Percentiles rank a stretch among this genome's conserved stretches.
These are phyloP conservation scores for Sebastes trivittatus DNA, from an alignment of 2,797 vertebrate genomes.

Conservation along the genomic window DNA sequence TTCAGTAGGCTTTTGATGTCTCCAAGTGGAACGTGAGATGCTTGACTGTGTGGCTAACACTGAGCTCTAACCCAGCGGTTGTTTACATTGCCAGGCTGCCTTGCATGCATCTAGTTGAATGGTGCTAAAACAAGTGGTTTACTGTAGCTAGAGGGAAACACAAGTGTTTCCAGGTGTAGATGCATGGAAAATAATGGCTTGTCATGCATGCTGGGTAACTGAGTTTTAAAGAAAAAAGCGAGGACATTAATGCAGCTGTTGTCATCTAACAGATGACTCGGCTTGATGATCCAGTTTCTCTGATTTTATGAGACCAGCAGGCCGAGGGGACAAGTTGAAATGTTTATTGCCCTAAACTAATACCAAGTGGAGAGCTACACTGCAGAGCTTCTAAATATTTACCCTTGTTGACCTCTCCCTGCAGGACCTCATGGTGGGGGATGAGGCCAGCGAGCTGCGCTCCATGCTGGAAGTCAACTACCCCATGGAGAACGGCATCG, in stretches of 20 bases:
- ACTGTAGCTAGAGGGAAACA: slow-evolving; percentile 32
- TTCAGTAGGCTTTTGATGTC: slow-evolving; percentile 65
- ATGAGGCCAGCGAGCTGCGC: slow-evolving; percentile 87
- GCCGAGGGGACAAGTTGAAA: not conserved
- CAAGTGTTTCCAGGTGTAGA: slow-evolving; percentile 54
- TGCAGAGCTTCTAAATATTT: not conserved
- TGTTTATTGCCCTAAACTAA: not conserved
- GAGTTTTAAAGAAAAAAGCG: slow-evolving; percentile 17
- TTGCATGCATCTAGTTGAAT: slow-evolving; percentile 71
- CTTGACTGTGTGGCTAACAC: slow-evolving; percentile 74
- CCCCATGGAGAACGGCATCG: slow-evolving; percentile 89
- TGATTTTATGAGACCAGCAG: slow-evolving; percentile 5
- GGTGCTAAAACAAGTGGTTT: slow-evolving; percentile 59
- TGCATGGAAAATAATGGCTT: slow-evolving; percentile 72
- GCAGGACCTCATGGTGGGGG: slow-evolving; percentile 88
- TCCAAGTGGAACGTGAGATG: slow-evolving; percentile 69
- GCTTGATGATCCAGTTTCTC: not conserved
- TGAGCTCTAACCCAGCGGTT: slow-evolving; percentile 60
- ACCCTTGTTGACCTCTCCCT: not conserved
- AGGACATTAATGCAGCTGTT: slow-evolving; percentile 3
- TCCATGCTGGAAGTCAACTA: slow-evolving; percentile 88
- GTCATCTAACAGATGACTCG: not conserved
- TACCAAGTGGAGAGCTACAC: not conserved
- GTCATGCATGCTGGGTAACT: slow-evolving; percentile 74
- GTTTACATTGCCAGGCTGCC: slow-evolving; percentile 62